Base-by-base conservation (phyloP, 2,113 vertebrate species). In the Poicephalus gulielmi region DNA sequence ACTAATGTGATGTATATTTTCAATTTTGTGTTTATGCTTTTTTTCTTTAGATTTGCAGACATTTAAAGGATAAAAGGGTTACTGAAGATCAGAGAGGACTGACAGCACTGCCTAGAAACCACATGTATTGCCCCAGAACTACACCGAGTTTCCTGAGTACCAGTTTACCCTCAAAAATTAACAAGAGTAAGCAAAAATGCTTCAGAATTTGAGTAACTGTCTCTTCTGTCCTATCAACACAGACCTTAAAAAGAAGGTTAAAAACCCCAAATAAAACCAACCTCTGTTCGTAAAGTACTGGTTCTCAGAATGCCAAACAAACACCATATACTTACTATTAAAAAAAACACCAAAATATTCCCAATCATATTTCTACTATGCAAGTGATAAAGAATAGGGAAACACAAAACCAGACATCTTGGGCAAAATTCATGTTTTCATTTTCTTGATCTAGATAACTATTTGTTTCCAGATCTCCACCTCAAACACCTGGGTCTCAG, bases 31-130 rank as follows among this genome's bases (percentile, higher is more conserved):
- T 73, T 91, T 89, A 93, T 84, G 88, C 74, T 4, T 69, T 75
- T 94, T 90, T 46, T 6, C 23, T 62, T 91, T 91, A 77, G 75
- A 91, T 85, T 84, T 67, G 67, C 63, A 93, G 28, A 86, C 79
- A 62, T 82, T 95, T 79, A 84, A 95, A 90, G 66, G 92, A 96
- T 94, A 93, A 95, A 96, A 97, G 94, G 81, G 52, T 79, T 95
- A 66, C 8, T 59, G 41, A 53, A 95, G 91, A 97, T 94, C 92
- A 96, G 92, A 95, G 79, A 64, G 30, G 77, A 87, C 73, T 94
- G 91, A 94, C 86, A 92, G 88, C 81, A 11, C 37, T 69, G 78
- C 89, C 94, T 95, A 95, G 94, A 96, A 74, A 92, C 93, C 96
- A 97, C 94, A 95, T 91, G 94, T 90, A 68, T 47, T 1, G 3